Evolutionary conservation across 1,140 invertebrate genomes (phyloP).

Genomic region (Ptiloglossa arizonensis): DNA sequence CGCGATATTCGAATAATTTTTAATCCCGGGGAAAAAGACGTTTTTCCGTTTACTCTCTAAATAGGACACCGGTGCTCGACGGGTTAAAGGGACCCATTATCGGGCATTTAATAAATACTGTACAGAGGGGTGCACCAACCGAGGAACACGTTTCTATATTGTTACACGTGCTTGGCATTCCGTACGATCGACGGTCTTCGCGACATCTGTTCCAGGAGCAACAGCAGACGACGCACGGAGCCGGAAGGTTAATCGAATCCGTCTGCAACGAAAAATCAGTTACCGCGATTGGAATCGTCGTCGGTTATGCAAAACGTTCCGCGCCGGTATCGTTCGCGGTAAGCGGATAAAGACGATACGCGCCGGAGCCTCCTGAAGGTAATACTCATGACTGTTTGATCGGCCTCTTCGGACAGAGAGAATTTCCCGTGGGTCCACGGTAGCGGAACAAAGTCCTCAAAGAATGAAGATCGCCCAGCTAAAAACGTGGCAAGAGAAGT

Average conservation of each 20-base stretch:
- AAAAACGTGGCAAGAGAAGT: constrained; percentile 70
- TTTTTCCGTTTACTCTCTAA: background rate
- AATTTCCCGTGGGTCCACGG: constrained; percentile 52
- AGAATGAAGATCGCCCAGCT: constrained; percentile 69
- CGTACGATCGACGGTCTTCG: background rate
- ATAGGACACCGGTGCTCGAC: too few relatives aligned
- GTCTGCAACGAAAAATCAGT: background rate
- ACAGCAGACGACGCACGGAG: constrained; percentile 11
- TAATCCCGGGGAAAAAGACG: too few relatives aligned
- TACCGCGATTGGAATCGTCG: background rate
- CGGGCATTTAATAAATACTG: background rate
- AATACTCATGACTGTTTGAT: constrained; percentile 64
- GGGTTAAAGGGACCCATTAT: too few relatives aligned
- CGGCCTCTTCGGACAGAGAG: constrained; percentile 50
- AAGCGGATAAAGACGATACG: constrained; percentile 37
- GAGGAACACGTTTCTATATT: background rate
- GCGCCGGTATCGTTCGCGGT: constrained; percentile 15
- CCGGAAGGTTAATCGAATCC: constrained; percentile 15
- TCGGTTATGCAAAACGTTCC: constrained; percentile 17
- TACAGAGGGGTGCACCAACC: background rate
- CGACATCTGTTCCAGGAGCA: constrained; percentile 1
- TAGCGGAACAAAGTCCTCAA: constrained; percentile 53
- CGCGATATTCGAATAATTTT: too few relatives aligned
- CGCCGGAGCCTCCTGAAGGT: constrained; percentile 14
- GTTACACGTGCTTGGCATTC: background rate